Percentiles rank a stretch among this genome's conserved stretches.
These are phyloP conservation scores for Mallateleia sp. DNA, from an alignment of 2,888 invertebrate genomes.

Conservation along the genomic window DNA sequence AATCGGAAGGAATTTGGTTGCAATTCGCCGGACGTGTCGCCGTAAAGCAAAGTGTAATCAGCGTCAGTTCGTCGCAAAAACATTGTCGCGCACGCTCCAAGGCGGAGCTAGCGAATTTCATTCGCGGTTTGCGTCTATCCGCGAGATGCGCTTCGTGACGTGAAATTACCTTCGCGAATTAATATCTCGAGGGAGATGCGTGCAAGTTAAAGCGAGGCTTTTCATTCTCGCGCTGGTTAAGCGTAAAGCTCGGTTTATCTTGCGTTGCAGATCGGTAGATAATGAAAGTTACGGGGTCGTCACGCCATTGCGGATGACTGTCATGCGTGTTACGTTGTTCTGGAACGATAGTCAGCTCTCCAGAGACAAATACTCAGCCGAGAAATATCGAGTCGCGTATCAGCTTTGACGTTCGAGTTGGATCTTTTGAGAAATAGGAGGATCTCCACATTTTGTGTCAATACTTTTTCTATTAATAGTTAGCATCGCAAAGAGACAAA, in stretches of 20 bases:
- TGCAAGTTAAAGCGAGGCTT: constrained; percentile 73
- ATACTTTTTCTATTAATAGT: constrained; percentile 46
- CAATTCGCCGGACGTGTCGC: constrained; percentile 29
- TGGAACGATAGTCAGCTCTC: constrained; percentile 72
- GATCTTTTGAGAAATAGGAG: constrained; percentile 34
- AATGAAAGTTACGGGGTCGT: constrained; percentile 75
- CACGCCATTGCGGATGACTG: constrained; percentile 73
- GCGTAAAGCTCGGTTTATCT: constrained; percentile 76
- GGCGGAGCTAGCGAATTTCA: constrained; percentile 38
- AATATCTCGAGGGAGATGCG: constrained; percentile 72
- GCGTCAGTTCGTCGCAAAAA: constrained; percentile 46
- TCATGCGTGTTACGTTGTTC: constrained; percentile 74
- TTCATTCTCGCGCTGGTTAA: constrained; percentile 74
- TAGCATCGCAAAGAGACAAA: not conserved
- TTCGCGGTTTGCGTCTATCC: constrained; percentile 51
- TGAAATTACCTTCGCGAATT: constrained; percentile 76
- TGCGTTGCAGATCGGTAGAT: constrained; percentile 73
- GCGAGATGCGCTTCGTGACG: constrained; percentile 48
- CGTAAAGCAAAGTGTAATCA: constrained; percentile 64
- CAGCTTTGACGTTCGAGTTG: constrained; percentile 62
- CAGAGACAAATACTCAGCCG: constrained; percentile 68
- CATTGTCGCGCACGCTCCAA: constrained; percentile 43
- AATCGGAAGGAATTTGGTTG: not conserved
- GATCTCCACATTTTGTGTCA: not conserved
- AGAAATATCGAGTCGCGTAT: constrained; percentile 76